Evolutionary conservation across 2,113 vertebrate genomes (phyloP).

Genomic region (Pholis gunnellus): DNA sequence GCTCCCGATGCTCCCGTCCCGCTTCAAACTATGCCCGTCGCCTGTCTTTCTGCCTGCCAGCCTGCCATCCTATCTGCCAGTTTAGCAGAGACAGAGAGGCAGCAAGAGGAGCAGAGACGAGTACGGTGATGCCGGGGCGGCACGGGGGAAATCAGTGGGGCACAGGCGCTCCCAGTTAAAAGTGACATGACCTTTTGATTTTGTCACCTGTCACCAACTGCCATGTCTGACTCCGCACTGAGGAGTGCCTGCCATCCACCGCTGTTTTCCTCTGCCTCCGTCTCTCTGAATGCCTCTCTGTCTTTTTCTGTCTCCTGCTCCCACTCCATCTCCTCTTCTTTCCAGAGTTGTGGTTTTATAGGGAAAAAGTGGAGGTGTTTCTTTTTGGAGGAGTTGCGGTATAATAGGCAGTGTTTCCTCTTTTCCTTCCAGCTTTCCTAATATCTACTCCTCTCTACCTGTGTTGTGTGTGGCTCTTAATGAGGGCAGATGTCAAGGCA

Average conservation of each 20-base stretch:
- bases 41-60: slow-evolving; percentile 79
- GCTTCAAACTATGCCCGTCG: slow-evolving; percentile 81
- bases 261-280: slow-evolving; percentile 69
- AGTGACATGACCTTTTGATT: slow-evolving; percentile 98
- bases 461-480: slow-evolving; percentile 69
- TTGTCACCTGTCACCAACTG: slow-evolving; percentile 95
- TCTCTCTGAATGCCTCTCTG: slow-evolving; percentile 68
- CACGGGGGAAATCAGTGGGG: slow-evolving; percentile 96
- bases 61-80: slow-evolving; percentile 79
- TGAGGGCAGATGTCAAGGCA: slow-evolving; percentile 80
- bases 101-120: slow-evolving; percentile 71
- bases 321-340: slow-evolving; percentile 73
- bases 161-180: slow-evolving; percentile 96
- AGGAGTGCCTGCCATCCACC: slow-evolving; percentile 80
- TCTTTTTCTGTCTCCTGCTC: slow-evolving; percentile 78
- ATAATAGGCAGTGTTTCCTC: slow-evolving; percentile 72
- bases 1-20: slow-evolving; percentile 80
- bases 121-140: slow-evolving; percentile 77
- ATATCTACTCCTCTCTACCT: slow-evolving; percentile 71
- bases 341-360: slow-evolving; percentile 59
- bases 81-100: slow-evolving; percentile 77
- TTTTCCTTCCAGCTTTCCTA: slow-evolving; percentile 62
- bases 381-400: slow-evolving; percentile 66
- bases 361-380: slow-evolving; percentile 67
- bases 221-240: slow-evolving; percentile 83